These are phyloP conservation scores for Choreutis nemorana DNA, from an alignment of 2,888 invertebrate species.

Conservation along the genomic window DNA sequence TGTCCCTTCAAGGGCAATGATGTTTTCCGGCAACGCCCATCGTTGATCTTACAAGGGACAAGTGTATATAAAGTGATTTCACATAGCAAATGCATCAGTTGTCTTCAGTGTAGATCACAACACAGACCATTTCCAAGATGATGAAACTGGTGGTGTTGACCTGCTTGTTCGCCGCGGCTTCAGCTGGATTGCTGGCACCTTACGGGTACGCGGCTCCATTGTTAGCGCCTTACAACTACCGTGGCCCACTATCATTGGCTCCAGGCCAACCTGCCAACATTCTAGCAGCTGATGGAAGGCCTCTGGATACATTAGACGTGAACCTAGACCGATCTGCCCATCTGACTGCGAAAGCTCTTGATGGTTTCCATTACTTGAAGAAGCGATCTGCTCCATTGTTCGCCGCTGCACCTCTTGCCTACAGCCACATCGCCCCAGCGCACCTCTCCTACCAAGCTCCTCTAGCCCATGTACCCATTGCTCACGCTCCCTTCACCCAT, in stretches of 20 bases:
- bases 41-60: slow-evolving; percentile 17
- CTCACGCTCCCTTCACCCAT: slow-evolving; percentile 15
- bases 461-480: slow-evolving; percentile 15
- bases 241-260: slow-evolving; percentile 46
- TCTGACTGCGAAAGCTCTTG: slow-evolving; percentile 38
- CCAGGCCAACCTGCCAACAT: slow-evolving; percentile 54
- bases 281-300: slow-evolving; percentile 46
- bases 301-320: slow-evolving; percentile 50
- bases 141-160: slow-evolving; percentile 69
- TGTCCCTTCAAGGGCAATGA: slow-evolving; percentile 35
- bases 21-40: slow-evolving; percentile 34
- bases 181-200: slow-evolving; percentile 21
- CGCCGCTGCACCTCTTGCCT: slow-evolving; percentile 7
- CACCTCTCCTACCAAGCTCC: too few species aligned
- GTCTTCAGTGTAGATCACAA: slow-evolving; percentile 29
- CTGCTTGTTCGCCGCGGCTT: slow-evolving; percentile 66
- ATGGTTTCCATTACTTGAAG: slow-evolving; percentile 30
- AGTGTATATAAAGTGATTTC: slow-evolving; percentile 34
- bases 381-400: slow-evolving; percentile 23
- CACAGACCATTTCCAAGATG: slow-evolving; percentile 58
- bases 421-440: slow-evolving; percentile 11
- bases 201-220: slow-evolving; percentile 22
- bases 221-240: slow-evolving; percentile 31
- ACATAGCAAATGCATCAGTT: slow-evolving; percentile 34
- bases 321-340: slow-evolving; percentile 53